A percentile compares a stretch with the other conserved stretches of the same genome.
phyloP scores from a whole-genome alignment of 1,140 invertebrate genomes.

The Arctopsyche grandis region DNA sequence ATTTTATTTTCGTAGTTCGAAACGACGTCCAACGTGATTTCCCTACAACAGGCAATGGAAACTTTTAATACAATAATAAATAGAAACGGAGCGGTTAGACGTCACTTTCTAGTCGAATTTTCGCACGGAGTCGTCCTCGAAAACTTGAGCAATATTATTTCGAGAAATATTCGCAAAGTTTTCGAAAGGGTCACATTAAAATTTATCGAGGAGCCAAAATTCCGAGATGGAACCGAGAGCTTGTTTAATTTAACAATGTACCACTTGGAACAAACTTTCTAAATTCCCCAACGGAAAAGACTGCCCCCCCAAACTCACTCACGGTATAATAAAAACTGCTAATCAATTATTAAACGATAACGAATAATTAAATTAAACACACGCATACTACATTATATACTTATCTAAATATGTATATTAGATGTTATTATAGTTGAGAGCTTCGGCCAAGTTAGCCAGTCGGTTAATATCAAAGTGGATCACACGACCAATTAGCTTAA shows the following conservation, averaged over 20 bases:
- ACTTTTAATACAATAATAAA: too few species aligned
- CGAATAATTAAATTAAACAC: background rate
- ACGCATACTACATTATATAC: too few species aligned
- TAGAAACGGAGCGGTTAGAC: too few species aligned
- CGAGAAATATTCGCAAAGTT: conserved; percentile 25
- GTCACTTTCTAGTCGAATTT: too few species aligned
- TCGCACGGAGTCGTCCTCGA: background rate
- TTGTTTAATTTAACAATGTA: conserved; percentile 20
- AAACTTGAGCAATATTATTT: conserved; percentile 19
- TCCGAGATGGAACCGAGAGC: conserved; percentile 3
- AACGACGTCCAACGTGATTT: too few species aligned
- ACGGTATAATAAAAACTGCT: background rate
- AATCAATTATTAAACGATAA: conserved; percentile 11
- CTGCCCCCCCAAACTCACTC: background rate
- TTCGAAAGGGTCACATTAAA: conserved; percentile 25
- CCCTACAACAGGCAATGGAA: too few species aligned
- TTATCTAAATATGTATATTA: too few species aligned
- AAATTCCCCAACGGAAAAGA: background rate
- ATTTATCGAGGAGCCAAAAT: conserved; percentile 19
- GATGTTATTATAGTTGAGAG: background rate
- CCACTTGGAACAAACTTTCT: background rate
- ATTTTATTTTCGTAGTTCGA: too few species aligned
- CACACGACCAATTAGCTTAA: conserved; percentile 22
- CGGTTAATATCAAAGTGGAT: conserved; percentile 16
- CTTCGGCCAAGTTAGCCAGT: background rate